phyloP scores from a whole-genome alignment of 2,797 vertebrate species.

The Sebastes ruberrimus region DNA sequence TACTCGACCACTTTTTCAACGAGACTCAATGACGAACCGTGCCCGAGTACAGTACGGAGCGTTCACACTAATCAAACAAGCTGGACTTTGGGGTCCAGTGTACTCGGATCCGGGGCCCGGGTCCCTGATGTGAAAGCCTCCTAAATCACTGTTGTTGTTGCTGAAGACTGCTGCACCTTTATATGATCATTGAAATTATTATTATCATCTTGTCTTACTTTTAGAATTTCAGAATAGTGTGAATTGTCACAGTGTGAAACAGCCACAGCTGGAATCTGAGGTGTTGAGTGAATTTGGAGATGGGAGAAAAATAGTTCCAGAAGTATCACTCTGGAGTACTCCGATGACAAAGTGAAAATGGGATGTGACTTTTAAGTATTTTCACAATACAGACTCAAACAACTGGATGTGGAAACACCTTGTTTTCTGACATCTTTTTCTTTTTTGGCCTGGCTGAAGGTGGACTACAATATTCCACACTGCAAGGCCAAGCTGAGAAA shows the following conservation, averaged over 20 bases:
- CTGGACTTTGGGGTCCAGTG: too few species aligned
- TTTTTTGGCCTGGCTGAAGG: conserved; percentile 11
- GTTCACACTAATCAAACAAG: too few species aligned
- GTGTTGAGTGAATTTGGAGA: conserved; percentile 25
- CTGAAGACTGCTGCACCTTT: neutral
- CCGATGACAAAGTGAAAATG: conserved; percentile 17
- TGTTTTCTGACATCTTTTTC: conserved; percentile 23
- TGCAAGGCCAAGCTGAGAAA: conserved; percentile 43
- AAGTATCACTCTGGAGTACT: conserved; percentile 10
- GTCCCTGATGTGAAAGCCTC: neutral
- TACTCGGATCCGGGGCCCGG: too few species aligned
- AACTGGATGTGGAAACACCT: neutral
- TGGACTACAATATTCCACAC: conserved; percentile 10
- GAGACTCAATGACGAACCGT: too few species aligned
- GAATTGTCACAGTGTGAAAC: neutral
- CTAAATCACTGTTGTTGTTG: neutral
- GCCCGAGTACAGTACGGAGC: too few species aligned
- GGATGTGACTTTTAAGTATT: conserved; percentile 20
- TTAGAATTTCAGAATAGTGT: neutral
- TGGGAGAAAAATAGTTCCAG: conserved; percentile 19
- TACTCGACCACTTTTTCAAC: too few species aligned
- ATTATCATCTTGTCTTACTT: neutral
- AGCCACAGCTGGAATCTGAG: neutral
- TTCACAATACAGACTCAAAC: conserved; percentile 7
- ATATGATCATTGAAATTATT: neutral